Evolutionary conservation across 2,888 invertebrate genomes (phyloP), one percentile per base, ranked within the genome.

Genomic region (Drosophila setosimentum): DNA sequence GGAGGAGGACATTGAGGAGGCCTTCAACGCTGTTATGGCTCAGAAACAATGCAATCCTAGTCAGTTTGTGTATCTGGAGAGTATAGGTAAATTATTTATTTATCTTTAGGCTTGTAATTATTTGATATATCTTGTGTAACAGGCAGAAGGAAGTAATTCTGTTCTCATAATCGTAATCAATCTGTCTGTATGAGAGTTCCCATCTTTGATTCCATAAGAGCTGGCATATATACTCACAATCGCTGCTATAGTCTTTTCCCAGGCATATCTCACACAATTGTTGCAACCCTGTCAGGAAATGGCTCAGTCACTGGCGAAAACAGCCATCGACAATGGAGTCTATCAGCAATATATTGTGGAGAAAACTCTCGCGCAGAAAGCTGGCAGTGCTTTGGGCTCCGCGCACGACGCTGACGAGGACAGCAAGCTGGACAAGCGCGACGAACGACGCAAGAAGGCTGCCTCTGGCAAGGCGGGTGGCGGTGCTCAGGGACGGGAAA

Each of bases 401-500:
- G 58, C 51, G 0, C 75, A 78, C 21, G 90, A 93, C 66, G 93
- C 93, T 29, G 88, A 92, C 50, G 93, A 93, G n/a, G 92, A 92
- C 45, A 73, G 91, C 82, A 91, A 92, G 40, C 93, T 95, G 48
- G 97, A 97, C 85, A 96, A 96, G 88, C 95, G 97, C 73, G 98
- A 99, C 64, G 98, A 98, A 87, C 94, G 98, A 16, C 95, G 98
- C 68, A 97, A 97, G 91, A 98, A 98, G 92, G 98, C 98, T 2
- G 94, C 96, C 7, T 95, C 96, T 32, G 98, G 98, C 2, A 98
- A 98, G 94, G 96, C 96, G 57, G 98, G 98, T 18, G 98, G 98
- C 21, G 98, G 98, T 2, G 95, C 96, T 16, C 98, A 98, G 92
- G 99, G 99, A 0, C 94, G 99, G 45, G 99, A 99, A 94, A 98